Base-by-base conservation (phyloP, 1,140 invertebrate genomes). In the Listronotus oregonensis region DNA sequence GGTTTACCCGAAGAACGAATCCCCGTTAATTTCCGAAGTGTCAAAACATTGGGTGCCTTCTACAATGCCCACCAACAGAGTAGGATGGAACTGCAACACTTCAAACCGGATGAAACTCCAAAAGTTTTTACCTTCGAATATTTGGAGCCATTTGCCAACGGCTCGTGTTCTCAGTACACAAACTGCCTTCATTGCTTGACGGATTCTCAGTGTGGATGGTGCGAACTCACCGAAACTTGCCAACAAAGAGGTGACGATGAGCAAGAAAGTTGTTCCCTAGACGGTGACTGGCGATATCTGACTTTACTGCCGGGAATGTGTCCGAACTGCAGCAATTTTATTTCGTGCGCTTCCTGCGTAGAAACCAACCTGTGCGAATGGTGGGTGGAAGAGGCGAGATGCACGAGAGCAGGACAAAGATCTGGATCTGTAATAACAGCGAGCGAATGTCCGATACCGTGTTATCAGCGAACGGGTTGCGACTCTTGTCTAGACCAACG, bases 151-250 rank as follows among this genome's bases (percentile, higher is more conserved):
- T 96, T 89, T 77, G 82, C 84, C 55, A 88, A 89, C 55, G 91
- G 91, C 0, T 82, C 85, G n/a, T 98, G 96, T 73, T 76, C 79
- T 0, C 82, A 85, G 17, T 93, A 95, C 72, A 85, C 81, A 49
- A 97, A 92, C 74, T 98, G 95, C 75, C 78, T 96, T 6, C 85
- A 92, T 49, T 98, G 95, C 76, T 79, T 97, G 17, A 90, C 89
- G 0, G 95, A 98, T 80, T 88, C 90, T 0, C 84, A 87, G 9
- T 98, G 95, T 76, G 93, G 93, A 0, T 97, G 95, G 95, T 96
- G 93, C 75, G 87, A 91, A 15, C 73, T 89, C 7, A 90, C 83
- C 0, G 80, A 83, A 31, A 81, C 82, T 21, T 92, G 90, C 74
- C 81, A 90, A 17, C 78, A 84, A 6, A 82, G 88, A 14, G 78